These are phyloP conservation scores for Taenioides sp. DNA, from an alignment of 2,797 vertebrate species.

Conservation along the genomic window DNA sequence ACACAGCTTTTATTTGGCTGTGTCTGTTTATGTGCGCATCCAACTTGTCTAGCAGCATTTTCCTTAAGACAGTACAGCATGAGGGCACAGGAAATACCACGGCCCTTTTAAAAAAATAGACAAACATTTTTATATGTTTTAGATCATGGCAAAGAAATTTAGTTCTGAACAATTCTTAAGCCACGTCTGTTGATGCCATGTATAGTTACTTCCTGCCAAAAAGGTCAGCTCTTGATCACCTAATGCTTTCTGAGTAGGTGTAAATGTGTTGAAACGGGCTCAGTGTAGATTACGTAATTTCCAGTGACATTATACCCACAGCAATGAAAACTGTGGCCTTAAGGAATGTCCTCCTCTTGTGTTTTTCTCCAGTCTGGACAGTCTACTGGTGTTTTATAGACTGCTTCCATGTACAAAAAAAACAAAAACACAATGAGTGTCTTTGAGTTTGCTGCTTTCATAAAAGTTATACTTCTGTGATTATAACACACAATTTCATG, in stretches of 20 bases:
- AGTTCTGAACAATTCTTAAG: conserved; percentile 22
- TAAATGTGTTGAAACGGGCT: conserved; percentile 41
- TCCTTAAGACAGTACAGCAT: conserved; percentile 23
- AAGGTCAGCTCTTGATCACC: neutral
- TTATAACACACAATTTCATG: neutral
- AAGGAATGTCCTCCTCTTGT: conserved; percentile 62
- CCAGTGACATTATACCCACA: conserved; percentile 62
- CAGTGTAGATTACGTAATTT: conserved; percentile 55
- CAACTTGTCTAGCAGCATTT: conserved; percentile 56
- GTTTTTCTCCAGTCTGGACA: conserved; percentile 35
- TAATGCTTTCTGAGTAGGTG: conserved; percentile 12
- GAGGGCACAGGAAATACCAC: conserved; percentile 59
- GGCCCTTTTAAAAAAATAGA: conserved; percentile 42
- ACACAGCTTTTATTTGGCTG: conserved; percentile 46
- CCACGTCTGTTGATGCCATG: conserved; percentile 40
- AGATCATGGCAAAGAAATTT: neutral
- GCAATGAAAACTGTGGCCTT: conserved; percentile 58
- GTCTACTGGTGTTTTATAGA: conserved; percentile 6
- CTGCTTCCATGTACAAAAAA: no score
- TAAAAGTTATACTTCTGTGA: neutral
- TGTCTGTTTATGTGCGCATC: conserved; percentile 32
- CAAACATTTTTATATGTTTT: conserved; percentile 14
- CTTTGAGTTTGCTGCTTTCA: conserved; percentile 41
- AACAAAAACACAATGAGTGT: conserved; percentile 45
- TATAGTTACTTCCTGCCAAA: conserved; percentile 49